phyloP scores from a whole-genome alignment of 2,113 vertebrate genomes.

The Regulus satrapa region DNA sequence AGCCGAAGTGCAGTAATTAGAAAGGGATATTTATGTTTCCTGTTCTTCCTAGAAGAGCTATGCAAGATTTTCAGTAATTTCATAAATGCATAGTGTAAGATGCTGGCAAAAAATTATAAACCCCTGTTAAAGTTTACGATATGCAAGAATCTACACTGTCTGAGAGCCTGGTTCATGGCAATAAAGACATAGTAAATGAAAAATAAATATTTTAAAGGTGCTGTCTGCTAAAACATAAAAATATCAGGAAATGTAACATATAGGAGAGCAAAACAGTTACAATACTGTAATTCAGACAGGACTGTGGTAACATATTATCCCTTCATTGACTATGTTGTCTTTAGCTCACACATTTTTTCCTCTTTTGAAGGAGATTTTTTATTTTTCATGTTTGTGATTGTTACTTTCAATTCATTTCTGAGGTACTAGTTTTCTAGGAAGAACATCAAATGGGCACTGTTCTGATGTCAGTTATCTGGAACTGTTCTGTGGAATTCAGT shows the following conservation, averaged over 20 bases:
- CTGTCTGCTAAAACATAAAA: background rate
- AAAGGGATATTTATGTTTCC: background rate
- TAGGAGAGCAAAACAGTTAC: background rate
- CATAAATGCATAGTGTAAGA: background rate
- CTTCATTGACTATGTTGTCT: background rate
- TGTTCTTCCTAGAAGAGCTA: background rate
- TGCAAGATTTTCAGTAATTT: background rate
- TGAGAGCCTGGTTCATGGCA: background rate
- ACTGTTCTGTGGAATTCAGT: background rate
- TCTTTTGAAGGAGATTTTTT: background rate
- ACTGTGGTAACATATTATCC: background rate
- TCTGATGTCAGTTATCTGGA: background rate
- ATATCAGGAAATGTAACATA: background rate
- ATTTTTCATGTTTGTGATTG: background rate
- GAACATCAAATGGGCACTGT: background rate
- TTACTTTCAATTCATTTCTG: background rate
- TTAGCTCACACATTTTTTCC: background rate
- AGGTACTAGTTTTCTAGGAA: background rate
- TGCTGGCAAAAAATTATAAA: background rate
- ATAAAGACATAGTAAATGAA: background rate
- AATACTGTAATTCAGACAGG: background rate
- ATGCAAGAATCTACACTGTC: background rate
- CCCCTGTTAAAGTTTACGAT: background rate
- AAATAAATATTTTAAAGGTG: background rate
- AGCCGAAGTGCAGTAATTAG: background rate